Conservation (phyloP, 64 coral and sea anemone species). For the Montipora capricornis region DNA sequence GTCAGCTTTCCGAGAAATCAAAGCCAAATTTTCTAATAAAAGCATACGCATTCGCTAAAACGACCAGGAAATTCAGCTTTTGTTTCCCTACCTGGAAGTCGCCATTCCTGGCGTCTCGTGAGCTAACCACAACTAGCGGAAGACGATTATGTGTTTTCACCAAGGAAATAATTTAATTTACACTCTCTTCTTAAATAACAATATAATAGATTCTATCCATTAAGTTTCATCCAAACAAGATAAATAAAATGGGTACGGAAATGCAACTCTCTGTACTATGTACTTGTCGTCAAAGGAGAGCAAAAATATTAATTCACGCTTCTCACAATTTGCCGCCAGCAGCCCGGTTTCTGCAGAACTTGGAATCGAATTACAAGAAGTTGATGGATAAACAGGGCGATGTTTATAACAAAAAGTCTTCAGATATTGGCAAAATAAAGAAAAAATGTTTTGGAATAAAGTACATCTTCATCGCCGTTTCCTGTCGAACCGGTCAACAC, state of each 20-base stretch:
- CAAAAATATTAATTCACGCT: neutral
- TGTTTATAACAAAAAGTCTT: neutral
- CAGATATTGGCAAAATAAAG: neutral
- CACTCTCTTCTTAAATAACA: conserved; percentile 1
- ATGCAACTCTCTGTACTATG: neutral
- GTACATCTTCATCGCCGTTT: no score
- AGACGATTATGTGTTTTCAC: neutral
- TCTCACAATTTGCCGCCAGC: neutral
- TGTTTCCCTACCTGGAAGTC: neutral
- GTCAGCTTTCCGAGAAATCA: neutral
- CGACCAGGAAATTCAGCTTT: neutral
- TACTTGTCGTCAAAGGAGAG: neutral
- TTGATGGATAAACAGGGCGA: neutral
- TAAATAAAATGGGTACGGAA: conserved; percentile 20
- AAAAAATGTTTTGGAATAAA: no score
- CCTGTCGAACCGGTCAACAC: neutral
- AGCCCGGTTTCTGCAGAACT: neutral
- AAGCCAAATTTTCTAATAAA: neutral
- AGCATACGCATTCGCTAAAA: neutral
- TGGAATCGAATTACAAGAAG: neutral
- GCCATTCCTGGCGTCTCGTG: neutral
- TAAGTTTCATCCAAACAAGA: neutral
- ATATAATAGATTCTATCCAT: neutral
- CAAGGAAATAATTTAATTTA: conserved; percentile 37
- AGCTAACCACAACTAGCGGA: neutral